A percentile compares a stretch with the other conserved stretches of the same genome.
phyloP scores from a whole-genome alignment of 2,797 vertebrate genomes.

The Etheostoma nigrum region DNA sequence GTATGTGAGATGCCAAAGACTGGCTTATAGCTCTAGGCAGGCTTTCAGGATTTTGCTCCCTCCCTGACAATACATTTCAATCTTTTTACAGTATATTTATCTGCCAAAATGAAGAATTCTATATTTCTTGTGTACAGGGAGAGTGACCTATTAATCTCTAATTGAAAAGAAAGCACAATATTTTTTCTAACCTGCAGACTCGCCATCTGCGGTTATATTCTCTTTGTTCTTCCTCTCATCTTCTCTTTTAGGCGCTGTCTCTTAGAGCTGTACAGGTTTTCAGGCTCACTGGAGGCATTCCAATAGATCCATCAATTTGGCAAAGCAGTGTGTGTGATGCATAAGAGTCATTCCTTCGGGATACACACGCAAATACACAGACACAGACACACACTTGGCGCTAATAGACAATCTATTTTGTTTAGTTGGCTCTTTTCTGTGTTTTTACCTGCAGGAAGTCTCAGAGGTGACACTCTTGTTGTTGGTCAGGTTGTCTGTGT shows the following conservation, averaged over 20 bases:
- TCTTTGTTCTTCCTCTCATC: conserved; percentile 64
- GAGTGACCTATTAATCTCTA: conserved; percentile 55
- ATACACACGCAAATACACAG: conserved; percentile 57
- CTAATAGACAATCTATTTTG: conserved; percentile 65
- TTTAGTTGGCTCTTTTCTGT: conserved; percentile 61
- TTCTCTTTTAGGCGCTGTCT: conserved; percentile 62
- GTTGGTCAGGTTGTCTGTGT: conserved; percentile 32
- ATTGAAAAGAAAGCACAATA: conserved; percentile 55
- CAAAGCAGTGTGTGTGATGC: conserved; percentile 82
- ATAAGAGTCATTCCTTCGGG: conserved; percentile 75
- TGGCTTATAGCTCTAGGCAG: not conserved
- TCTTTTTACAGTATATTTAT: conserved; percentile 20
- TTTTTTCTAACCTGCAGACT: conserved; percentile 55
- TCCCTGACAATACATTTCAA: conserved; percentile 26
- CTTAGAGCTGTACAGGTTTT: conserved; percentile 73
- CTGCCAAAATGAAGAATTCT: conserved; percentile 14
- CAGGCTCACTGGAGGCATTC: conserved; percentile 81
- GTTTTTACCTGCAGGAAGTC: conserved; percentile 52
- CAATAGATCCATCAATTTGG: conserved; percentile 84
- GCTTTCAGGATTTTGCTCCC: conserved; percentile 21
- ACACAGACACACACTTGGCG: conserved; percentile 25
- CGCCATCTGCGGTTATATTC: conserved; percentile 56
- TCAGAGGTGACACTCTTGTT: conserved; percentile 42
- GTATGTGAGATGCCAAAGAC: conserved; percentile 29
- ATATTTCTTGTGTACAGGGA: conserved; percentile 21